Base-by-base conservation (phyloP, 2,113 vertebrate genomes). In the Misgurnus anguillicaudatus region DNA sequence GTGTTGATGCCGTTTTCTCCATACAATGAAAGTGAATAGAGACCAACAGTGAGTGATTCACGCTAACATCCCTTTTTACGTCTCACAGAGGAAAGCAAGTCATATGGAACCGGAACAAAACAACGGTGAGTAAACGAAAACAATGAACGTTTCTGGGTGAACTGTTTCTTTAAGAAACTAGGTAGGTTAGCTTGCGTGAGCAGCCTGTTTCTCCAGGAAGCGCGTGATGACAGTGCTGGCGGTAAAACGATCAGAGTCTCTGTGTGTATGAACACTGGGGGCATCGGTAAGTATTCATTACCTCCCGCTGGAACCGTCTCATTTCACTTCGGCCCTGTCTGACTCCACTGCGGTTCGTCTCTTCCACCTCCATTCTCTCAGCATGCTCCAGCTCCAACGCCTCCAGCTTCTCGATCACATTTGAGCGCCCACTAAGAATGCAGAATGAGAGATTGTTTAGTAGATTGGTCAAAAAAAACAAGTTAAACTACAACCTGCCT, bases 321-420 rank as follows among this genome's bases (percentile, higher is more conserved):
- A 87, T 90, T 83, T 94, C 90, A 65, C 93, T 93, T 9, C 93
- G 91, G 67, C 93, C 93, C 78, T 91, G 92, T 75, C 93, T 85
- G 58, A 61, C 85, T 65, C 86, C 84, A 5, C 85, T 71, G 17
- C 73, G 86, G 24, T 63, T 84, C 0, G 84, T 71, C 85, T 92
- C 90, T 19, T 94, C 92, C 80, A 92, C 90, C 80, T 93, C 93
- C 93, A 94, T 94, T 82, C 87, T 89, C 85, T 93, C 93, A 0
- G 77, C 87, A 58, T 94, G 91, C 88, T 94, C 93, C 86, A 94
- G 86, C 84, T 94, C 93, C 86, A 94, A 80, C 17, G 93, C 93
- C 87, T 94, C 92, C 82, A 94, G 60, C 89, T 94, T 94, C 89
- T 94, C 93, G 39, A 94, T 94, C 42, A 94, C 93, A 72, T 92